These are phyloP conservation scores for Steinernema feltiae DNA, from an alignment of 1,140 invertebrate genomes.

Conservation along the genomic window DNA sequence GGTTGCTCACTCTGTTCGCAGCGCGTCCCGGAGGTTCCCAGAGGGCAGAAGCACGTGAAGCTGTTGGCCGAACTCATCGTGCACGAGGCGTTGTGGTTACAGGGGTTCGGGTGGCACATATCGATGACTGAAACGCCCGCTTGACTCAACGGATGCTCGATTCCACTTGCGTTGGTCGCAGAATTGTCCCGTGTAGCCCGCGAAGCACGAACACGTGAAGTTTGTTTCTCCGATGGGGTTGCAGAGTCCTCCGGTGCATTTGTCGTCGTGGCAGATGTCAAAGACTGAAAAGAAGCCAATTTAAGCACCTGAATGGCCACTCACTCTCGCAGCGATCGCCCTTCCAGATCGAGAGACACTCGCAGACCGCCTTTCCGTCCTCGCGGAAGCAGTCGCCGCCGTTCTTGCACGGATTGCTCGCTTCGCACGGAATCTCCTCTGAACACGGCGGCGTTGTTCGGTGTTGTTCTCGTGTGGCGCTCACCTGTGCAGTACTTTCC, in stretches of 20 bases:
- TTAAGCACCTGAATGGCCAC: background rate
- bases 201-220: background rate
- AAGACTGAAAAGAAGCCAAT: background rate
- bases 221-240: background rate
- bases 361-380: background rate
- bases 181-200: background rate
- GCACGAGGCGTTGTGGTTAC: conserved; percentile 82
- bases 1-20: background rate
- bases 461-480: background rate
- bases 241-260: background rate
- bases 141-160: background rate
- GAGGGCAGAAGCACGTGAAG: conserved; percentile 63
- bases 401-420: background rate
- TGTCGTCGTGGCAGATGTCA: conserved; percentile 3
- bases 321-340: background rate
- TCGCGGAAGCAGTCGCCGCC: background rate
- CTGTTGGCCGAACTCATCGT: conserved; percentile 78
- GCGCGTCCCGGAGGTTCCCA: conserved; percentile 35
- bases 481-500: background rate
- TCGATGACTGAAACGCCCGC: conserved; percentile 64
- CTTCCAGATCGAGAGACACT: background rate
- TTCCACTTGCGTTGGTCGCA: background rate
- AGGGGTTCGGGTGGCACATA: conserved; percentile 80
- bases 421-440: background rate
- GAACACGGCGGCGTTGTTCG: background rate